Base-by-base conservation (phyloP, 2,888 invertebrate genomes). In the Drosophila tripunctata region DNA sequence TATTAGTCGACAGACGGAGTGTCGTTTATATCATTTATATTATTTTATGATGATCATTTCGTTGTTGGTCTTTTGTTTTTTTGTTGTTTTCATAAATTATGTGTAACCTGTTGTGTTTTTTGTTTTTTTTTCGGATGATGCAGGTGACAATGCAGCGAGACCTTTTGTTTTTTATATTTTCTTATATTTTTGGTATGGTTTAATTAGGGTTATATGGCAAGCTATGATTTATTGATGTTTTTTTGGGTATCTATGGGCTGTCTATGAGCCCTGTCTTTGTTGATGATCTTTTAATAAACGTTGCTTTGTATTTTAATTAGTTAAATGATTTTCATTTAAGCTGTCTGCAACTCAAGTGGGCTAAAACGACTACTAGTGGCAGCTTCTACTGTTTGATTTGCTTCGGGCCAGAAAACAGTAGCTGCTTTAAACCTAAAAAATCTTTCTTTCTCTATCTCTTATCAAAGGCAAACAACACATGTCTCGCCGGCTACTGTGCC, bases 1-100 rank as follows among this genome's bases (percentile, higher is more conserved):
- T 83, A 83, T 83, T 83, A 82, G 83, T 69, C 85, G 79, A 27
- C 79, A 87, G 83, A 77, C 83, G 27, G n/a, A 87, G 87, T 83
- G 87, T 87, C 83, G 79, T 77, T 81, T 82, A 87, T 87, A 83
- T 83, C 83, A 83, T 83, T 83, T 87, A 87, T 83, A 87, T 83
- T 87, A 78, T 87, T 83, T 85, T 87, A 83, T 83, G 85, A 78
- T 76, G 47, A 35, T 33, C 61, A 55, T 61, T 43, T 57, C 45
- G 31, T 47, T 47, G n/a, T 63, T 30, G 7, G 21, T 27, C 10
- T 38, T 40, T 40, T 40, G 19, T 36, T 15, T 50, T n/a, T 43
- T 56, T 60, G 55, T 58, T 58, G 64, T 66, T 62, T 78, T 58
- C 35, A 65, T 82, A 69, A 72, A 76, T 82, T 76, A 78, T 84